A percentile compares a stretch with the other conserved stretches of the same genome.
Conservation (phyloP, 37 sponge, comb jelly and placozoan species). For the Eunapius fragilis region DNA sequence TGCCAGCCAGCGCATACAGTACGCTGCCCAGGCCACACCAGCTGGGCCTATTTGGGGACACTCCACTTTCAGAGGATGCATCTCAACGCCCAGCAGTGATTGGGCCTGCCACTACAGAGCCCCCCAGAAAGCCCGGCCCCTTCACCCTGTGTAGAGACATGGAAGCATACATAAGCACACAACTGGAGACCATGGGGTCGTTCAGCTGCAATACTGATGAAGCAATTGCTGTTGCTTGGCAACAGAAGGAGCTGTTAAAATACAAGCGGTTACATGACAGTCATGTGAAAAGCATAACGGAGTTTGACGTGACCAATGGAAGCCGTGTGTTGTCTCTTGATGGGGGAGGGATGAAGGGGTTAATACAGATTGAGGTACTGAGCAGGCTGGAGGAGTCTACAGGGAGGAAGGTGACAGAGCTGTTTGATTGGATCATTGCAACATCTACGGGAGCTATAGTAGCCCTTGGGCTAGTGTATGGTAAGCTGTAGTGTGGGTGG, state of each 20-base stretch:
- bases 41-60: background rate
- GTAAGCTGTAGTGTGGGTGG: background rate
- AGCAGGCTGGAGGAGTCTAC: conserved; percentile 28
- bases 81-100: background rate
- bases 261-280: conserved; percentile 30
- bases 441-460: conserved; percentile 45
- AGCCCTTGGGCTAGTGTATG: conserved; percentile 44
- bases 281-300: background rate
- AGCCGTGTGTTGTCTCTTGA: conserved; percentile 59
- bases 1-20: background rate
- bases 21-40: background rate
- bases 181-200: background rate
- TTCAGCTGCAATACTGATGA: conserved; percentile 22
- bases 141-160: background rate
- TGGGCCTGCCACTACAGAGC: background rate
- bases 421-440: conserved; percentile 61
- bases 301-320: conserved; percentile 7
- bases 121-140: background rate
- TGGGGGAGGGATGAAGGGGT: conserved; percentile 70
- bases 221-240: conserved; percentile 30
- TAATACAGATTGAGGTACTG: conserved; percentile 61
- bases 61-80: background rate
- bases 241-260: conserved; percentile 35
- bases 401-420: conserved; percentile 40
- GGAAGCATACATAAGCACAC: background rate